Evolutionary conservation across 2,797 vertebrate genomes (phyloP).

Genomic region (Triplophysa yarkandensis): DNA sequence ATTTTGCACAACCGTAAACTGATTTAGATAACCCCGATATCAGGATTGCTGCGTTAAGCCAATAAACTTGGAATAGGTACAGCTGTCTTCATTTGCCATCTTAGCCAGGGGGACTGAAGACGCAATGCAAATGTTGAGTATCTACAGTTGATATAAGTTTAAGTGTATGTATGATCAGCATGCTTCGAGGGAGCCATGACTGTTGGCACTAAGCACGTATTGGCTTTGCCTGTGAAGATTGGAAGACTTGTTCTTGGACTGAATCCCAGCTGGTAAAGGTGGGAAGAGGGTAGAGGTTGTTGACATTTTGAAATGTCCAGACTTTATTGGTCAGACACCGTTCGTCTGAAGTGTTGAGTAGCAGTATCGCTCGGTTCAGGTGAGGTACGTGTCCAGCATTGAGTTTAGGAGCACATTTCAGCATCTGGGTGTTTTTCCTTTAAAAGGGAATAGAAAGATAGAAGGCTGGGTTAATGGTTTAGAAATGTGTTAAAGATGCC

Average conservation of each 20-base stretch:
- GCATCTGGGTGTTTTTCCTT: background rate
- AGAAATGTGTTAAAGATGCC: background rate
- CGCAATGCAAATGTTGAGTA: conserved; percentile 2
- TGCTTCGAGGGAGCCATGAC: background rate
- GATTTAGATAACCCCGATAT: conserved; percentile 9
- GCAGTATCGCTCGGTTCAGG: background rate
- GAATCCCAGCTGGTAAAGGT: conserved; percentile 20
- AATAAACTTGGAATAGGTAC: background rate
- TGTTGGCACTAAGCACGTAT: conserved; percentile 2
- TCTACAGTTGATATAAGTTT: background rate
- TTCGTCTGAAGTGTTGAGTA: background rate
- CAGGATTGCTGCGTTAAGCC: conserved; percentile 7
- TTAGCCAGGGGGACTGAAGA: background rate
- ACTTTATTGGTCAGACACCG: background rate
- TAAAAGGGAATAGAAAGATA: background rate
- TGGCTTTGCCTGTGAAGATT: conserved; percentile 9
- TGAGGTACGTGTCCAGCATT: background rate
- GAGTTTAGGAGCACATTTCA: background rate
- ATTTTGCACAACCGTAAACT: background rate
- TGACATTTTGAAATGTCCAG: conserved; percentile 15
- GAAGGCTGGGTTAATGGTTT: background rate
- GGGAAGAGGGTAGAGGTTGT: conserved; percentile 28
- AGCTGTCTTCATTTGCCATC: background rate
- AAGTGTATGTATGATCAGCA: conserved; percentile 9
- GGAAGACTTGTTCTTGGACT: conserved; percentile 25